Evolutionary conservation across 2,797 vertebrate genomes (phyloP).

Genomic region (Malurus leucopterus): DNA sequence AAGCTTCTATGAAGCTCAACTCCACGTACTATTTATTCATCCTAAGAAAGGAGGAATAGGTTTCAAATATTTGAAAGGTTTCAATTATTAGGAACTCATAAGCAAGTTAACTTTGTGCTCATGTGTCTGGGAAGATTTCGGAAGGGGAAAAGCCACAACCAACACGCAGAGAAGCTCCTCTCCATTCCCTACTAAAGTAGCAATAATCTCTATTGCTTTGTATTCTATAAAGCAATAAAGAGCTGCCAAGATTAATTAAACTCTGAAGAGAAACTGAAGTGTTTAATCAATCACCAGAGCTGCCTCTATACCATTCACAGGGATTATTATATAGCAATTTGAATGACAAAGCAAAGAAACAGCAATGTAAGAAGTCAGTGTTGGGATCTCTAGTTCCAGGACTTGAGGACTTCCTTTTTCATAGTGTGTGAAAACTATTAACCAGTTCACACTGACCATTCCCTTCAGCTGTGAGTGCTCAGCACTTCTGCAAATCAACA

Average conservation of each 20-base stretch:
- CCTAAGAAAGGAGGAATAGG: neutral
- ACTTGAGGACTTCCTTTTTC: neutral
- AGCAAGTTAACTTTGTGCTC: neutral
- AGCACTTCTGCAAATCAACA: neutral
- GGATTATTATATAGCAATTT: neutral
- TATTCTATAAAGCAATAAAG: slow-evolving; percentile 8
- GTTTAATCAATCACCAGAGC: slow-evolving; percentile 41
- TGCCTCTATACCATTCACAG: neutral
- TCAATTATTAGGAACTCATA: neutral
- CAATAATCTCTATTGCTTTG: slow-evolving; percentile 19
- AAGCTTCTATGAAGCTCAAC: neutral
- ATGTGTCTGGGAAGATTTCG: neutral
- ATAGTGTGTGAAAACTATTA: neutral
- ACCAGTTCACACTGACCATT: neutral
- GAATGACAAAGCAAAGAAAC: neutral
- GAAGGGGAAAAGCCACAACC: neutral
- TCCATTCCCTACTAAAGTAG: neutral
- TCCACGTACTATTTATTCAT: accelerated
- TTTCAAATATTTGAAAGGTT: neutral
- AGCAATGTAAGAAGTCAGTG: neutral
- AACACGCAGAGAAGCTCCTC: neutral
- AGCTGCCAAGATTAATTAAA: slow-evolving; percentile 49
- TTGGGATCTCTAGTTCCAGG: neutral
- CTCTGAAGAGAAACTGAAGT: slow-evolving; percentile 10
- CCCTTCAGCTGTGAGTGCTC: neutral